Evolutionary conservation across 2,888 invertebrate genomes (phyloP), one percentile per base, ranked within the genome.

Genomic region (Tricholauxania praeusta): DNA sequence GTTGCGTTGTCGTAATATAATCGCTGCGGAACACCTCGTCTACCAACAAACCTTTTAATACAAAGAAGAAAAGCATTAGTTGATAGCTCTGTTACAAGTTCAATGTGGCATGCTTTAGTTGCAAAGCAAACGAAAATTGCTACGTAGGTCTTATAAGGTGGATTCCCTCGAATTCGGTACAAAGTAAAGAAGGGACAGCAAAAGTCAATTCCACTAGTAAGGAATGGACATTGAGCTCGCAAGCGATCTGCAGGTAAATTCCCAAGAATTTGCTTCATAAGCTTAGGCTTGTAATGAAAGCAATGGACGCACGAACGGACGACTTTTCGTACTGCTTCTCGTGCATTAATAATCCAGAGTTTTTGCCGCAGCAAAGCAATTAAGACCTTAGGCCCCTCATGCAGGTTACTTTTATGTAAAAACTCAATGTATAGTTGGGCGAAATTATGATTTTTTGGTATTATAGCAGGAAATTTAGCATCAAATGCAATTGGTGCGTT

Each of bases 1-100:
- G 72, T 74, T 39, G 67, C 74, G 72, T 71, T 74, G 74, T 74
- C 74, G 71, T 71, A 72, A 64, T 74, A 39, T 7, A 75, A 19
- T 39, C 7, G 69, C 65, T 67, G 65, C 4, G 68, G 74, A 22
- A 71, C 17, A 59, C 67, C 74, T 64, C 70, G 63, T 19, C 72
- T 59, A 39, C 65, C 53, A 12, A 67, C 70, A 51, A 74, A 72
- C 67, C 70, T 75, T 72, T 74, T 74, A 28, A 75, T 59, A 1
- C 69, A 39, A 14, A 67, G 55, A 71, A 74, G 63, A 64, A 75
- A 75, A 67, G 59, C 62, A 68, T 74, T 62, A 60, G 74, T 60
- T 39, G 72, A 71, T 4, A 72, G 59, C 48, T 75, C 59, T 39
- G 73, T 28, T 15, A 72, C 68, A n/a, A 66, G n/a, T 72, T 75